Base-by-base conservation (phyloP, 2,888 invertebrate genomes). In the Drosophila melanosoma region DNA sequence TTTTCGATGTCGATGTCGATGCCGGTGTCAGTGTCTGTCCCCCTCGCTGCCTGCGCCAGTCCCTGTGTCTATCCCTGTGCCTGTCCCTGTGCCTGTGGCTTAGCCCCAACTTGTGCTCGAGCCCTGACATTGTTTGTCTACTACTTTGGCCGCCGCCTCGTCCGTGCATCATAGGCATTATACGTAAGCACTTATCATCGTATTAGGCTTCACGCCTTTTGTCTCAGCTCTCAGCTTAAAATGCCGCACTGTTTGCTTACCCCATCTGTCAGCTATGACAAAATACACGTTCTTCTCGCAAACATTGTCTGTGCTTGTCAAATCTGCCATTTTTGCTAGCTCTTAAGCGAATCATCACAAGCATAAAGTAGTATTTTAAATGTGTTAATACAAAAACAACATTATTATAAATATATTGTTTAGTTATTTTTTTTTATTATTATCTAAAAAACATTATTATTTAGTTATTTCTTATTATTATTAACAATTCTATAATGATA, bases 201-300 rank as follows among this genome's bases (percentile, higher is more conserved):
- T 81, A 72, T 88, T 83, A 72, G 73, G 81, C 81, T 80, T 88
- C 70, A 83, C 81, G 86, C 89, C 81, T 83, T 88, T 88, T 86
- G 89, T 87, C 70, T 83, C 64, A 68, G 65, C 53, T 51, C 36
- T 45, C 15, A 45, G 61, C 49, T 62, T 67, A 60, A 48, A 74
- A 75, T 64, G 59, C 58, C 49, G 51, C 51, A 45, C 23, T 79
- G 76, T 71, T 75, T 80, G 66, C 53, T 56, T 20, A 69, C 61
- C 62, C 65, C 69, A 67, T 40, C 75, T 59, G 49, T 64, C 57
- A 51, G 74, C 63, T 40, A 15, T 67, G 67, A 45, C 48, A 62
- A 70, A 69, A 69, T 74, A 69, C 52, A 68, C 54, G 63, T 42
- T 57, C 48, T 69, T 48, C 48, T 70, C 33, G 61, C 54, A 63